Evolutionary conservation across 2,113 vertebrate species (phyloP).

Genomic region (Eublepharis macularius): DNA sequence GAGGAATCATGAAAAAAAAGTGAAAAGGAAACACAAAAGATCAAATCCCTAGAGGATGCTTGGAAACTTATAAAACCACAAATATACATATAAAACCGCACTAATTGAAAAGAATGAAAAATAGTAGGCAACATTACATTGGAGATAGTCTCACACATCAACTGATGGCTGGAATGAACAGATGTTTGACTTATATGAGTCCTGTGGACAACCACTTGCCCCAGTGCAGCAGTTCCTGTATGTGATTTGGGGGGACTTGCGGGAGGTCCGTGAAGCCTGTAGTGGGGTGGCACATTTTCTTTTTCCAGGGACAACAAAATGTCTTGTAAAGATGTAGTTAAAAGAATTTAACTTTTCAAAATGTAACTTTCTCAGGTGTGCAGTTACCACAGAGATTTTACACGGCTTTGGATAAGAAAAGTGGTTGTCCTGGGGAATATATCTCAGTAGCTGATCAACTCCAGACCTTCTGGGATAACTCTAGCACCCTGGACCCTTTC

Average conservation of each 20-base stretch:
- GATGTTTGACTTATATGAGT: neutral
- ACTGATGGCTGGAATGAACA: neutral
- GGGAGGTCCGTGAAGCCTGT: constrained; percentile 7
- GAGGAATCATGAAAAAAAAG: too few relatives aligned
- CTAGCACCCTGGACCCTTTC: too few relatives aligned
- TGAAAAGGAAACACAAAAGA: too few relatives aligned
- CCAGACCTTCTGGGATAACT: too few relatives aligned
- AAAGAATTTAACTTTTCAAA: neutral
- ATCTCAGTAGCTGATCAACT: neutral
- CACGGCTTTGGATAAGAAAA: neutral
- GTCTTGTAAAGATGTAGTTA: neutral
- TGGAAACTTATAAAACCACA: too few relatives aligned
- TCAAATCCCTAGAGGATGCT: too few relatives aligned
- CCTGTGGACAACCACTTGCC: neutral
- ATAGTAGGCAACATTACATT: neutral
- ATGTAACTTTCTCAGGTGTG: neutral
- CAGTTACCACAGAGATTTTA: neutral
- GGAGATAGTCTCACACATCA: neutral
- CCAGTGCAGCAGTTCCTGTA: neutral
- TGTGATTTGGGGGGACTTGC: neutral
- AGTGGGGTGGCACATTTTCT: neutral
- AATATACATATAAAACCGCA: too few relatives aligned
- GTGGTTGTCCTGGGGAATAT: neutral
- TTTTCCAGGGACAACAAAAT: neutral
- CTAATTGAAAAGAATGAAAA: neutral